phyloP scores from a whole-genome alignment of 1,140 invertebrate genomes.

The Venturia canescens region DNA sequence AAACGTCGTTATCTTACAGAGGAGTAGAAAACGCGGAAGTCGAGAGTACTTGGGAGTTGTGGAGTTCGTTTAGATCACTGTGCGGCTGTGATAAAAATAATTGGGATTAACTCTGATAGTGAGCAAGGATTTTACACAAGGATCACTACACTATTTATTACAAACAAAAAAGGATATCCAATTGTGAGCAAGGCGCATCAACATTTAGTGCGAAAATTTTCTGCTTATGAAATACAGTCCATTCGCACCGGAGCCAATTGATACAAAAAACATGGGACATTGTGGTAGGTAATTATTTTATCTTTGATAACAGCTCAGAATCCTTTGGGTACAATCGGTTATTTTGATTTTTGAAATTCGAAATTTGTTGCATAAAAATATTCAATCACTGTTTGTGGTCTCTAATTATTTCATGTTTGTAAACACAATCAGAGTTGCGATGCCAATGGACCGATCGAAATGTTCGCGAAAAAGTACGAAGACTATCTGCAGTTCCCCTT shows the following conservation, averaged over 20 bases:
- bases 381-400: no score
- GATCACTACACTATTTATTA: slow-evolving; percentile 88
- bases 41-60: slow-evolving; percentile 89
- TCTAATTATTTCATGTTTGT: neutral
- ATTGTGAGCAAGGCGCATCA: slow-evolving; percentile 93
- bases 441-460: slow-evolving; percentile 64
- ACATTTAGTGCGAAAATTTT: slow-evolving; percentile 83
- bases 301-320: no score
- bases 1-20: slow-evolving; percentile 76
- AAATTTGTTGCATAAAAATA: no score
- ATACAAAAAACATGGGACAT: slow-evolving; percentile 80
- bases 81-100: slow-evolving; percentile 86
- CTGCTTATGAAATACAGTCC: slow-evolving; percentile 86
- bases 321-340: no score
- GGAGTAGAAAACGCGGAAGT: slow-evolving; percentile 72
- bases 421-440: slow-evolving; percentile 64
- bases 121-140: slow-evolving; percentile 73
- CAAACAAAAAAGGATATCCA: slow-evolving; percentile 90
- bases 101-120: slow-evolving; percentile 85
- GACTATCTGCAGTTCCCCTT: slow-evolving; percentile 93
- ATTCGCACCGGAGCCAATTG: slow-evolving; percentile 86
- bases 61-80: slow-evolving; percentile 89
- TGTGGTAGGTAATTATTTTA: slow-evolving; percentile 84
- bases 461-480: slow-evolving; percentile 86
- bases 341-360: no score